phyloP scores from a whole-genome alignment of 2,797 vertebrate genomes.

The Rhadinocentrus ornatus region DNA sequence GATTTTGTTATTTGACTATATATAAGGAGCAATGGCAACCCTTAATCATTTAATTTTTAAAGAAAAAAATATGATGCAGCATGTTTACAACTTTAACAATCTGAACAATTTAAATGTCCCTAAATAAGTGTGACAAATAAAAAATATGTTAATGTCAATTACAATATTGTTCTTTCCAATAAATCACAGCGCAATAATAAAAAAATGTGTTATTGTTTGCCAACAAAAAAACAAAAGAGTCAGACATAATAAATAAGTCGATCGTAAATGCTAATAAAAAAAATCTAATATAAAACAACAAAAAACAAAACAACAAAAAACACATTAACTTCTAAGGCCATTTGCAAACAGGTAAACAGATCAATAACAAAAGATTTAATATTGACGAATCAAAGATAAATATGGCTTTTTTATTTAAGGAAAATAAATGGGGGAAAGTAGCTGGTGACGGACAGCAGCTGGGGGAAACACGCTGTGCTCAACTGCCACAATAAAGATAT shows the following conservation, averaged over 20 bases:
- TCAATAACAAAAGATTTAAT: constrained; percentile 32
- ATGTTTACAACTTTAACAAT: not conserved
- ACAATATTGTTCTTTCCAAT: not conserved
- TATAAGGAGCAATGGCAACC: too few species aligned
- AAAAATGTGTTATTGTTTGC: constrained; percentile 1
- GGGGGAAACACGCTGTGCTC: constrained; percentile 44
- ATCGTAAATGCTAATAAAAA: constrained; percentile 33
- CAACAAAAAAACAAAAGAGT: not conserved
- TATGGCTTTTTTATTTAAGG: constrained; percentile 26
- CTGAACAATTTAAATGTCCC: too few species aligned
- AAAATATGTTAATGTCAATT: too few species aligned
- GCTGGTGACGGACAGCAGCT: constrained; percentile 29
- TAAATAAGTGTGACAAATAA: too few species aligned
- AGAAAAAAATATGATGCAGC: not conserved
- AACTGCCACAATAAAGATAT: constrained; percentile 21
- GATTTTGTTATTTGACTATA: not conserved
- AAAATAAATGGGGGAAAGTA: constrained; percentile 9
- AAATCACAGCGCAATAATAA: not conserved
- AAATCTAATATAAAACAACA: constrained; percentile 29
- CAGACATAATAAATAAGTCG: constrained; percentile 20
- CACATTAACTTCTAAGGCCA: constrained; percentile 19
- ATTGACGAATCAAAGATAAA: constrained; percentile 11
- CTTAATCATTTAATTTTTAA: not conserved
- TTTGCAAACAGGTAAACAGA: constrained; percentile 15
- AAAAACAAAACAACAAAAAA: constrained; percentile 32